Evolutionary conservation across 1,140 invertebrate species (phyloP).

Genomic region (Drosophila nasuta): DNA sequence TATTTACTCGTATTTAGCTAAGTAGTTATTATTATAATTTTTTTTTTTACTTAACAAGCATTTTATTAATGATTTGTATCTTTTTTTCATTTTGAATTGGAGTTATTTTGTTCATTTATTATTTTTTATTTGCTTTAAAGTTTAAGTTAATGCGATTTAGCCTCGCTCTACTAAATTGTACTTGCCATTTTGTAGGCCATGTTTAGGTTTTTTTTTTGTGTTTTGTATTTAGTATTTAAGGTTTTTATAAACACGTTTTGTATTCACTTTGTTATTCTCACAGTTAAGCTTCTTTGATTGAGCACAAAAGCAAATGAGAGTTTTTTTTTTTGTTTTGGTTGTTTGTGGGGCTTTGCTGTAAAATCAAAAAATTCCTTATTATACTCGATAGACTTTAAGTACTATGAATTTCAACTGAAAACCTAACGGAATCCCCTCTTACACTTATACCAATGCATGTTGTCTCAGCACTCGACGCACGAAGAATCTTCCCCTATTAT

Average conservation of each 20-base stretch:
- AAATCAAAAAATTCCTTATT: conserved; percentile 57
- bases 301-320: conserved; percentile 83
- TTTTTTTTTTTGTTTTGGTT: conserved; percentile 24
- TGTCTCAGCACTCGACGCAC: conserved; percentile 60
- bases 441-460: neutral
- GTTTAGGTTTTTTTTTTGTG: conserved; percentile 38
- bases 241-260: conserved; percentile 49
- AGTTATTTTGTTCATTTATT: conserved; percentile 28
- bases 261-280: conserved; percentile 78
- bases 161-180: conserved; percentile 51
- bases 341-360: conserved; percentile 41
- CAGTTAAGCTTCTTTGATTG: conserved; percentile 84
- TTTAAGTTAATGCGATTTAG: conserved; percentile 44
- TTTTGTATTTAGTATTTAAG: conserved; percentile 32
- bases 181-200: conserved; percentile 29
- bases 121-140: conserved; percentile 2
- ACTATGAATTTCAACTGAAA: conserved; percentile 19
- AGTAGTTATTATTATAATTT: conserved; percentile 20
- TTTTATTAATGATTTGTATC: conserved; percentile 31
- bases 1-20: conserved; percentile 49
- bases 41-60: conserved; percentile 33
- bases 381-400: conserved; percentile 54
- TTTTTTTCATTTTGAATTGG: conserved; percentile 10
- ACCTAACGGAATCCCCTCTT: neutral
- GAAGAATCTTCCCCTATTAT: conserved; percentile 82